Percentiles rank a stretch among this genome's conserved stretches.
Evolutionary conservation across 2,797 vertebrate species (phyloP).

Genomic region (Lagodon rhomboides): DNA sequence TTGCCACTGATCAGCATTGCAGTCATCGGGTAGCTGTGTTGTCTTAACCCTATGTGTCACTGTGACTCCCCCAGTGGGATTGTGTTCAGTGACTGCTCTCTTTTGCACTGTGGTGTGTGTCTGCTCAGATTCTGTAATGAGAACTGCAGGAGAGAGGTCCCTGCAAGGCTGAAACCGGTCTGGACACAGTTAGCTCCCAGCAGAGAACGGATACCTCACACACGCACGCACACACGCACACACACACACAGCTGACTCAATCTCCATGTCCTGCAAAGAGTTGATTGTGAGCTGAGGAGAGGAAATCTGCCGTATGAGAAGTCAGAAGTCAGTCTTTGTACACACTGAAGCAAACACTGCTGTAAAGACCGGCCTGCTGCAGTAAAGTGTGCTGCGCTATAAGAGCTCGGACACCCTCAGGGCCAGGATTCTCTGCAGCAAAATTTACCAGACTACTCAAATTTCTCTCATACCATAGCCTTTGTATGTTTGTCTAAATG

Average conservation of each 20-base stretch:
- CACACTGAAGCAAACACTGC: constrained; percentile 32
- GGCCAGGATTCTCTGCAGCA: constrained; percentile 67
- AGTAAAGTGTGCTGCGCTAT: constrained; percentile 54
- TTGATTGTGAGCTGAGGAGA: constrained; percentile 12
- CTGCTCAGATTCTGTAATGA: constrained; percentile 69
- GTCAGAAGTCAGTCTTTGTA: constrained; percentile 31
- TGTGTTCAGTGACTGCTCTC: constrained; percentile 44
- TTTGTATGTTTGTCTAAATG: constrained; percentile 40
- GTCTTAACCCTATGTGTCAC: constrained; percentile 65
- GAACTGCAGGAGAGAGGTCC: constrained; percentile 64
- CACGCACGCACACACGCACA: constrained; percentile 15
- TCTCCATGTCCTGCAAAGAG: constrained; percentile 20
- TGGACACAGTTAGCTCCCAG: constrained; percentile 52
- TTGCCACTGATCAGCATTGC: constrained; percentile 45
- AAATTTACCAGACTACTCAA: constrained; percentile 62
- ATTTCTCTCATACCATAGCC: constrained; percentile 34
- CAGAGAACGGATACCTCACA: constrained; percentile 31
- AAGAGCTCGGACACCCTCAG: constrained; percentile 44
- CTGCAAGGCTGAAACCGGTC: constrained; percentile 44
- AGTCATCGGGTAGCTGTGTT: constrained; percentile 54
- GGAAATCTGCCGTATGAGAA: constrained; percentile 39
- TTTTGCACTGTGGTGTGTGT: constrained; percentile 51
- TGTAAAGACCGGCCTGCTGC: constrained; percentile 52
- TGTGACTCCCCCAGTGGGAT: constrained; percentile 58
- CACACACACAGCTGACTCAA: constrained; percentile 36